A percentile compares a stretch with the other conserved stretches of the same genome.
Evolutionary conservation across 2,888 invertebrate species (phyloP).

Genomic region (Neoscelio sp.): DNA sequence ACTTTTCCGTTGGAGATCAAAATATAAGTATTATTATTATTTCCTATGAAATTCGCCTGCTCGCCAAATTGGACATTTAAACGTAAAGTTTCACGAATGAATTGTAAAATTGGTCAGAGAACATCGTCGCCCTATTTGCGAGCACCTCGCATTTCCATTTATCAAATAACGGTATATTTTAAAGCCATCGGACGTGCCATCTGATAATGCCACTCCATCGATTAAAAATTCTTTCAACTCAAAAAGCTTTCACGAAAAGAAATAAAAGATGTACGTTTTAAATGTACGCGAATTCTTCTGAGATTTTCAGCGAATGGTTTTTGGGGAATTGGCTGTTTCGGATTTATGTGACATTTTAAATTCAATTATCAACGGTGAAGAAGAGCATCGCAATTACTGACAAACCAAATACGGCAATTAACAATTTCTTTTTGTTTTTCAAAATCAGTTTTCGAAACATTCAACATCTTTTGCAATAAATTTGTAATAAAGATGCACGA

Average conservation of each 20-base stretch:
- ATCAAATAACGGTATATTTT: constrained; percentile 48
- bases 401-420: too few relatives aligned
- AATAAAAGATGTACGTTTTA: constrained; percentile 26
- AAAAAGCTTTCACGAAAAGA: constrained; percentile 40
- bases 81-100: constrained; percentile 1
- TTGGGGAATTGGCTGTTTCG: too few relatives aligned
- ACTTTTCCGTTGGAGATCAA: too few relatives aligned
- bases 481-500: too few relatives aligned
- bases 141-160: constrained; percentile 30
- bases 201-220: constrained; percentile 48
- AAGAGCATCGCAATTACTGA: too few relatives aligned
- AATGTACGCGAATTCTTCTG: constrained; percentile 16
- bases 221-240: constrained; percentile 49
- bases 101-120: constrained; percentile 12
- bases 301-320: background rate
- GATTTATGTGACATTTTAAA: too few relatives aligned
- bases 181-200: constrained; percentile 35
- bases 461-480: too few relatives aligned
- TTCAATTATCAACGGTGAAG: too few relatives aligned
- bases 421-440: too few relatives aligned
- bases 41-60: background rate
- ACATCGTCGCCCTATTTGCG: constrained; percentile 17
- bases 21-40: too few relatives aligned
- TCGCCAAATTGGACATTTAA: constrained; percentile 12
- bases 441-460: too few relatives aligned